Base-by-base conservation (phyloP, 92 coral and sea anemone species). In the Actinernus sp. region DNA sequence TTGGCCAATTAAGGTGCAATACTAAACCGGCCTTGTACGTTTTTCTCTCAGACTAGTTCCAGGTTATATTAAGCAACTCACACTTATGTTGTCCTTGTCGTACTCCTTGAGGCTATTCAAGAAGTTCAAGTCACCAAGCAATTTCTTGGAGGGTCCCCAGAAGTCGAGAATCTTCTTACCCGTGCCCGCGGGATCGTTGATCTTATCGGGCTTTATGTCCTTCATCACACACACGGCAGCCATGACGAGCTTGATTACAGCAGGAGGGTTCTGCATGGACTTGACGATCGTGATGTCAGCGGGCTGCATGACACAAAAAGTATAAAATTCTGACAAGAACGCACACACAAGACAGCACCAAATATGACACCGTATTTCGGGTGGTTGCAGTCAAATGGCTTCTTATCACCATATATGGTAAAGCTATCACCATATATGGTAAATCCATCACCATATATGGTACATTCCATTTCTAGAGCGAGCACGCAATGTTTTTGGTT, bases 201-300 rank as follows among this genome's bases (percentile, higher is more conserved):
- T 68, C 70, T 94, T 94, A 52, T 94, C 99, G 40, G 99, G 99
- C 54, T 91, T 95, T 23, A 95, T 87, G 60, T 91, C 99, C 67
- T 82, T 89, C 99, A 95, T 91, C 22, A 95, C 97, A 43, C 99
- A 95, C 26, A 95, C 97, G 17, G 99, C 99, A 30, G 97, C 56
- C 99, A 95, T 95, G 61, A 95, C 99, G 12, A 95, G 99, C 67
- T 95, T 95, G 24, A 95, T 95, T 13, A 97, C 99, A n/a, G 97
- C 97, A 7, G 99, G 99, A 26, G 99, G 99, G 63, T 91, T 95
- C 27, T 70, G 57, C 99, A 95, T 91, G 47, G 97, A 84, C 86
- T 95, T 95, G 11, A 95, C 99, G 26, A 95, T 91, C 1, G 99
- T 95, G 78, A 95, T 95, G 43, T 95, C 99, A 32, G 99, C 91